phyloP scores from a whole-genome alignment of 2,888 invertebrate genomes.

The Eudasyphora cyanicolor region DNA sequence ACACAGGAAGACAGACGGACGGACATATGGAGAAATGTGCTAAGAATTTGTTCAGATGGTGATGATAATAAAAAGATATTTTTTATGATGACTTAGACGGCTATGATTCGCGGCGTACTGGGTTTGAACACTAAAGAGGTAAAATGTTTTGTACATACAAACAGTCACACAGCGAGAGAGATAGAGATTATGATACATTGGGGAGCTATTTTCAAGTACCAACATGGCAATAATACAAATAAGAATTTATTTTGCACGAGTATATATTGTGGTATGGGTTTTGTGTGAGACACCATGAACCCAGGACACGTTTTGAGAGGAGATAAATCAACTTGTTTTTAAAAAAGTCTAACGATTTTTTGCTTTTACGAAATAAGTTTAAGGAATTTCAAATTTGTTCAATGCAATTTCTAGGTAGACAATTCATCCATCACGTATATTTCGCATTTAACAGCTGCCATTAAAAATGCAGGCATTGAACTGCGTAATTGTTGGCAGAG shows the following conservation, averaged over 20 bases:
- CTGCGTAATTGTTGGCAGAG: too few relatives aligned
- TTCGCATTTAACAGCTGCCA: too few relatives aligned
- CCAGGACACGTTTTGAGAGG: background rate
- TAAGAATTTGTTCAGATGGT: slow-evolving; percentile 37
- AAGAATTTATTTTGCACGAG: slow-evolving; percentile 43
- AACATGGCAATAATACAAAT: slow-evolving; percentile 38
- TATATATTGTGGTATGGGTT: too few relatives aligned
- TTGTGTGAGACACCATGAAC: background rate
- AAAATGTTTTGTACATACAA: slow-evolving; percentile 46
- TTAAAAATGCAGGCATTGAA: too few relatives aligned
- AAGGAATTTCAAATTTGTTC: too few relatives aligned
- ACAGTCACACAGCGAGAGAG: too few relatives aligned
- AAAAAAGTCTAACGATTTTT: too few relatives aligned
- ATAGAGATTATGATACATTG: slow-evolving; percentile 57
- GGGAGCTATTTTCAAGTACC: slow-evolving; percentile 58
- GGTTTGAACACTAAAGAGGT: slow-evolving; percentile 35
- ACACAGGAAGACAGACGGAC: background rate
- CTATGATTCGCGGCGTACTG: background rate
- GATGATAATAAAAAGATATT: slow-evolving; percentile 55
- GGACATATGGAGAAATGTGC: background rate
- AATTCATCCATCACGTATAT: too few relatives aligned
- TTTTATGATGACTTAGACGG: slow-evolving; percentile 22
- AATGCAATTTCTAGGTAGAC: too few relatives aligned
- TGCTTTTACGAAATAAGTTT: too few relatives aligned
- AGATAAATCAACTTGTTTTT: too few relatives aligned